Conservation (phyloP, 2,888 invertebrate species). For the Brenthis hecate region DNA sequence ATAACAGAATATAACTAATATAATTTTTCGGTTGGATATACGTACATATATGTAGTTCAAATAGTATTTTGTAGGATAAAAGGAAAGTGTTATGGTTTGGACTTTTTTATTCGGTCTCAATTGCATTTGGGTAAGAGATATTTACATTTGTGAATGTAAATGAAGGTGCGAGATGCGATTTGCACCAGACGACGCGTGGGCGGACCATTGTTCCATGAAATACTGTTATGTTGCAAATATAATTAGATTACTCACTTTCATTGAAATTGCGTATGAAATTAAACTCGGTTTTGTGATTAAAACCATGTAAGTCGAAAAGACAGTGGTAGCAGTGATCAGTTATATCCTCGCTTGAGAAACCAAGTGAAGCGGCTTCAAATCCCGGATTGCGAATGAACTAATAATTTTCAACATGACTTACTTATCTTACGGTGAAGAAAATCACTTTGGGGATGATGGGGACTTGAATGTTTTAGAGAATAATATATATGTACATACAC, state of each 20-base stretch:
- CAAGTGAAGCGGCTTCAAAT: no score
- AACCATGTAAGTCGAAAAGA: no score
- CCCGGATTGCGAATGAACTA: no score
- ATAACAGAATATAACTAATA: background rate
- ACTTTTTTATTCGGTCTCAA: conserved; percentile 61
- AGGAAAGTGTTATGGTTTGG: conserved; percentile 76
- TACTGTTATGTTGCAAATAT: conserved; percentile 51
- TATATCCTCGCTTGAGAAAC: no score
- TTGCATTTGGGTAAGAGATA: conserved; percentile 41
- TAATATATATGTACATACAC: no score
- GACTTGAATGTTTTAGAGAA: no score
- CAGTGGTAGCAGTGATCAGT: no score
- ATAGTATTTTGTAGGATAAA: conserved; percentile 63
- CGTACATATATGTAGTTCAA: background rate
- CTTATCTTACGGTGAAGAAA: no score
- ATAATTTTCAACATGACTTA: no score
- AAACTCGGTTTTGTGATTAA: no score
- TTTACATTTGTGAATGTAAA: conserved; percentile 66
- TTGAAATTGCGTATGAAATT: background rate
- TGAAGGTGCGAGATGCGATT: conserved; percentile 62
- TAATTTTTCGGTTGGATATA: background rate
- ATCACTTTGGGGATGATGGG: no score
- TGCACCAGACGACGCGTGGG: conserved; percentile 75
- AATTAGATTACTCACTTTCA: conserved; percentile 50
- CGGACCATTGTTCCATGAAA: conserved; percentile 71